A percentile compares a stretch with the other conserved stretches of the same genome.
Conservation (phyloP, 1,140 invertebrate genomes). For the Dermatophagoides farinae region DNA sequence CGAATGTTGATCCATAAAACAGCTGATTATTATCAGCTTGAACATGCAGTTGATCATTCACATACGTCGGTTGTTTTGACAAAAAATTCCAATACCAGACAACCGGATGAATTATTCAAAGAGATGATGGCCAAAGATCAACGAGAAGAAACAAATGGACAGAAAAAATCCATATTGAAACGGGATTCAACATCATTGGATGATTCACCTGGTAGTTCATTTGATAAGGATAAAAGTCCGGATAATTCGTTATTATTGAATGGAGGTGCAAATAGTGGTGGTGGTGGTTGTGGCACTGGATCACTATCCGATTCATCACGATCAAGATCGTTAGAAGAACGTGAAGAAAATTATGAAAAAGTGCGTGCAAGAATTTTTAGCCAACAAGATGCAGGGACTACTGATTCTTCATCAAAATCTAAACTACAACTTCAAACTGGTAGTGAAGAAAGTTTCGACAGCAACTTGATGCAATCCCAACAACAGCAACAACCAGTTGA, state of each 20-base stretch:
- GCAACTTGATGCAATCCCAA: not conserved
- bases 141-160: slow-evolving; percentile 25
- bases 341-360: slow-evolving; percentile 66
- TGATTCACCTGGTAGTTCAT: slow-evolving; percentile 28
- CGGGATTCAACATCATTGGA: slow-evolving; percentile 55
- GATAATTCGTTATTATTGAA: slow-evolving; percentile 30
- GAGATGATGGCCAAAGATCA: slow-evolving; percentile 26
- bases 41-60: slow-evolving; percentile 72
- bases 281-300: not conserved
- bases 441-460: not conserved
- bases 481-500: not conserved
- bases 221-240: slow-evolving; percentile 22
- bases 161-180: slow-evolving; percentile 57
- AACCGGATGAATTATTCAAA: slow-evolving; percentile 29
- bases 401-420: not conserved
- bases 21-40: slow-evolving; percentile 75
- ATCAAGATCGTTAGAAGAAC: slow-evolving; percentile 71
- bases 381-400: slow-evolving; percentile 24
- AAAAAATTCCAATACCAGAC: slow-evolving; percentile 48
- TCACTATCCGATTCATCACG: slow-evolving; percentile 41
- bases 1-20: slow-evolving; percentile 82
- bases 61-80: slow-evolving; percentile 65
- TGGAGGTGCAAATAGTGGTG: not conserved
- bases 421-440: not conserved
- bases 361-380: slow-evolving; percentile 60